A percentile compares a stretch with the other conserved stretches of the same genome.
Conservation (phyloP, 2,888 invertebrate genomes). For the Drosophila neotestacea region DNA sequence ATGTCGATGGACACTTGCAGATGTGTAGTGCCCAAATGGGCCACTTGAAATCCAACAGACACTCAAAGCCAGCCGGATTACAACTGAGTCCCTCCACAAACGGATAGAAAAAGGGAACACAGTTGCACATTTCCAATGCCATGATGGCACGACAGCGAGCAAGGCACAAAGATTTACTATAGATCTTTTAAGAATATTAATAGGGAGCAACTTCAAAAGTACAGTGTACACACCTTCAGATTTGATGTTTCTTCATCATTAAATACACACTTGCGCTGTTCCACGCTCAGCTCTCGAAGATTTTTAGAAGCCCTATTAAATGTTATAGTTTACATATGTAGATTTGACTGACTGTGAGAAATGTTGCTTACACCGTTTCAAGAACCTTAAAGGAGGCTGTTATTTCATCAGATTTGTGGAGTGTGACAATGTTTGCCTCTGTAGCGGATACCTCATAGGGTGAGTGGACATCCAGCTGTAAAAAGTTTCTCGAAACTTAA, state of each 20-base stretch:
- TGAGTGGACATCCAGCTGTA: slow-evolving; percentile 83
- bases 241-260: slow-evolving; percentile 85
- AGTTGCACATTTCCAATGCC: slow-evolving; percentile 86
- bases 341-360: neutral
- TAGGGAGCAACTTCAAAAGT: neutral
- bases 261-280: slow-evolving; percentile 86
- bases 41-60: slow-evolving; percentile 83
- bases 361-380: slow-evolving; percentile 83
- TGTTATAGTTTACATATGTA: neutral
- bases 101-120: slow-evolving; percentile 87
- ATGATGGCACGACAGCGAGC: slow-evolving; percentile 86
- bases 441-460: slow-evolving; percentile 82
- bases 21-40: slow-evolving; percentile 83
- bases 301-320: slow-evolving; percentile 77
- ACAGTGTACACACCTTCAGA: slow-evolving; percentile 78
- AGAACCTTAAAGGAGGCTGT: slow-evolving; percentile 82
- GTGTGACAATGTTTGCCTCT: slow-evolving; percentile 73
- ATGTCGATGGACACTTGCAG: slow-evolving; percentile 83
- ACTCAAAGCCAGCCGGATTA: slow-evolving; percentile 82
- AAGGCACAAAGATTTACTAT: slow-evolving; percentile 83
- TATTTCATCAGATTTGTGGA: slow-evolving; percentile 83
- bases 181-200: slow-evolving; percentile 62
- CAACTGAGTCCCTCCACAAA: slow-evolving; percentile 82
- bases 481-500: neutral
- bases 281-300: slow-evolving; percentile 84